Evolutionary conservation across 2,888 invertebrate species (phyloP), one percentile per base, ranked within the genome.

Genomic region (Drosophila nr. perissopoda): DNA sequence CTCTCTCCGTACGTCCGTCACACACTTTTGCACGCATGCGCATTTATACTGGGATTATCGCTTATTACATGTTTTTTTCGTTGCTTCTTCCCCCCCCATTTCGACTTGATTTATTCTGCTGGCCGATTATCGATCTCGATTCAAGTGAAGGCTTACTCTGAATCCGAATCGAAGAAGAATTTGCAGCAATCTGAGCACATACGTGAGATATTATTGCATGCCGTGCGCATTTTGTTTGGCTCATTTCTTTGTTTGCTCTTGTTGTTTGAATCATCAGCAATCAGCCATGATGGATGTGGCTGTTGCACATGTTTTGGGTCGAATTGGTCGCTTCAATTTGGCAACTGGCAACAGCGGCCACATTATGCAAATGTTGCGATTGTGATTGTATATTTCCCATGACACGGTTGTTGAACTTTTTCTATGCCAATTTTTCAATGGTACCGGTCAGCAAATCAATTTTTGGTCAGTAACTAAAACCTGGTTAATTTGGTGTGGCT

Each of bases 31-130:
- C 89, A 86, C 88, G 85, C 86, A 88, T 88, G 74, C 80, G 83
- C 88, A 82, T 86, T 86, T 89, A 88, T 76, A 75, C 80, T 88
- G 90, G 90, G 90, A 90, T 86, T 86, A 86, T 86, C 90, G 86
- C 72, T 86, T 79, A 88, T 90, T 90, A 89, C 83, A 90, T 67
- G 81, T 82, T 88, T 27, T 56, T 27, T 25, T 29, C 7, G 52
- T 65, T 61, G 61, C 21, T 29, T 69, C 25, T 46, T 40, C 36
- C 8, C 18, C 31, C 31, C 33, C 10, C 10, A 10, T 16, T 11
- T 70, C 57, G 81, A 67, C 70, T 85, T 83, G 83, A 83, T 80
- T 88, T 80, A 65, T 72, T 80, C 79, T 62, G 58, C 60, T 71
- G 67, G 52, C 49, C 85, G 82, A 79, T 82, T 84, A 85, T 84